phyloP scores from a whole-genome alignment of 1,140 invertebrate genomes.

The Antheraea mylitta region DNA sequence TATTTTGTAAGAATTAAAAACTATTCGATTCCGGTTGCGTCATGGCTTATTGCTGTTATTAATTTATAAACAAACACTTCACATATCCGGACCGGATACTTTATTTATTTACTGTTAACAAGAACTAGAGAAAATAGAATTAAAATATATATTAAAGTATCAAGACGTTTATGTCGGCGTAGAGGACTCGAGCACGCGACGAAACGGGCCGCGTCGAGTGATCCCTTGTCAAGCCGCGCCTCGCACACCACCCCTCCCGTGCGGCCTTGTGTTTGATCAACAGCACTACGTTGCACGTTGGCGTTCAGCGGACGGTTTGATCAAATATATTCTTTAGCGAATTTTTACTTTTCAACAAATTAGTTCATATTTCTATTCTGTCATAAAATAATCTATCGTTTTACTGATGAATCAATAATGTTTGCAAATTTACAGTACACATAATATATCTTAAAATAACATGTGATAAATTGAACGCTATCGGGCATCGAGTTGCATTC shows the following conservation, averaged over 20 bases:
- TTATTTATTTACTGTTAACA: background rate
- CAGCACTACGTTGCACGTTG: background rate
- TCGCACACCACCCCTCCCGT: slow-evolving; percentile 10
- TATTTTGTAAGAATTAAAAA: background rate
- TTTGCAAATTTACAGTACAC: too few relatives aligned
- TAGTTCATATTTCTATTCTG: too few relatives aligned
- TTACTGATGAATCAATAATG: too few relatives aligned
- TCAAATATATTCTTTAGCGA: background rate
- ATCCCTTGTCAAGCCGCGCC: slow-evolving; percentile 29
- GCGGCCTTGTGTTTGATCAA: background rate
- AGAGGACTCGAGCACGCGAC: slow-evolving; percentile 47
- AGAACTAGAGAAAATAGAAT: background rate
- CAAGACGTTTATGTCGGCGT: slow-evolving; percentile 28
- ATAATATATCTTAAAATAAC: too few relatives aligned
- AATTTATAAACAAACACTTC: background rate
- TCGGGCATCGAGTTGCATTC: background rate
- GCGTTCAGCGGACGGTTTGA: background rate
- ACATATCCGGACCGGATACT: background rate
- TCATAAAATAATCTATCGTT: too few relatives aligned
- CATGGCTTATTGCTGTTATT: background rate
- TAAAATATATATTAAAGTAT: slow-evolving; percentile 25
- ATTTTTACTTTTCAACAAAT: too few relatives aligned
- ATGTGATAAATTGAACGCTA: background rate
- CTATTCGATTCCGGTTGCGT: background rate
- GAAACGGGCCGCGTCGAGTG: slow-evolving; percentile 40